phyloP scores from a whole-genome alignment of 2,888 invertebrate species.

The Lamellibrachia columna region DNA sequence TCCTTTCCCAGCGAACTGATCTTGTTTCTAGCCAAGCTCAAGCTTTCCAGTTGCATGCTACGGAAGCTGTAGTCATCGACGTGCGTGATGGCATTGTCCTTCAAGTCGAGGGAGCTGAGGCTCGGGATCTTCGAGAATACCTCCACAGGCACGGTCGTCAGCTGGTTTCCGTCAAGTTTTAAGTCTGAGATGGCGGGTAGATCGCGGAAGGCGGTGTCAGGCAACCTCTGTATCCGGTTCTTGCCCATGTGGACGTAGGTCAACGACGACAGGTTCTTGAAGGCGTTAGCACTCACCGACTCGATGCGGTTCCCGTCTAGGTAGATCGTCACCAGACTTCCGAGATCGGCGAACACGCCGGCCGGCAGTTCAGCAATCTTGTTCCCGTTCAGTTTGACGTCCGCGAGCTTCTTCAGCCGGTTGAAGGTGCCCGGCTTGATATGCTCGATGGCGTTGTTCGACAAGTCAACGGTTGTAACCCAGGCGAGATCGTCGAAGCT shows the following conservation, averaged over 20 bases:
- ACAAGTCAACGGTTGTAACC: no score
- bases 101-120: slow-evolving; percentile 31
- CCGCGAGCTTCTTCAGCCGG: background rate
- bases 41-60: slow-evolving; percentile 31
- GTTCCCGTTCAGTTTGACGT: slow-evolving; percentile 33
- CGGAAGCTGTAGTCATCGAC: slow-evolving; percentile 31
- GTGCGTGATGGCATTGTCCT: slow-evolving; percentile 26
- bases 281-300: slow-evolving; percentile 26
- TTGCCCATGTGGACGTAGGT: slow-evolving; percentile 33
- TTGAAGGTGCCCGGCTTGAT: no score
- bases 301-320: slow-evolving; percentile 31
- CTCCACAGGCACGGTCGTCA: slow-evolving; percentile 26
- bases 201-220: slow-evolving; percentile 28
- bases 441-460: no score
- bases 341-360: slow-evolving; percentile 30
- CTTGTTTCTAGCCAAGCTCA: slow-evolving; percentile 30
- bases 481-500: no score
- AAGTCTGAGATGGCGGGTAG: slow-evolving; percentile 30
- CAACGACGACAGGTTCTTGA: slow-evolving; percentile 28
- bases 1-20: slow-evolving; percentile 23
- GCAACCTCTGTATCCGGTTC: slow-evolving; percentile 31
- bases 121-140: slow-evolving; percentile 29
- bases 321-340: slow-evolving; percentile 30
- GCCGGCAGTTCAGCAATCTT: slow-evolving; percentile 30
- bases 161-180: slow-evolving; percentile 29